Conservation (phyloP, 2,888 invertebrate species). For the Mythimna lalbum region DNA sequence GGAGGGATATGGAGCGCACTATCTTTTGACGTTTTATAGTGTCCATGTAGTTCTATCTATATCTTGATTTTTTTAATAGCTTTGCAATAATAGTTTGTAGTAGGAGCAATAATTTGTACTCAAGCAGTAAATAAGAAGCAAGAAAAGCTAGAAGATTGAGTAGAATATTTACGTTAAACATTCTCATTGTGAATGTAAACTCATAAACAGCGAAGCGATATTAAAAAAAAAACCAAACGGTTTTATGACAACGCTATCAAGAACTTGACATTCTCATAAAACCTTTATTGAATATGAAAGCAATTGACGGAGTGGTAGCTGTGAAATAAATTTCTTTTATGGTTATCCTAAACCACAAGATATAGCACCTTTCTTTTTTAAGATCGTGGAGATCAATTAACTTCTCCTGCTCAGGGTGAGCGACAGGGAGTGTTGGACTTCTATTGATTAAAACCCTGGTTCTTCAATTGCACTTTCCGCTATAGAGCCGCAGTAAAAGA, state of each 20-base stretch:
- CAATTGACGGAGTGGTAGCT: constrained; percentile 55
- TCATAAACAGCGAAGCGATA: not conserved
- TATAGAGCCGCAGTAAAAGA: not conserved
- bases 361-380: constrained; percentile 23
- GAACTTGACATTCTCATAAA: constrained; percentile 47
- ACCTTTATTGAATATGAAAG: constrained; percentile 61
- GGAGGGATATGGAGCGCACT: too few species aligned
- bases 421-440: too few species aligned
- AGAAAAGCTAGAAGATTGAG: not conserved
- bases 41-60: too few species aligned
- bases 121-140: not conserved
- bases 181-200: not conserved
- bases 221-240: not conserved
- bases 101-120: not conserved
- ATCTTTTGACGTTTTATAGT: too few species aligned
- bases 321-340: constrained; percentile 62
- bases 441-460: too few species aligned
- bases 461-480: too few species aligned
- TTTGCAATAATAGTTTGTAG: too few species aligned
- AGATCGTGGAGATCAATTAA: too few species aligned
- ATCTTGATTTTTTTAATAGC: too few species aligned
- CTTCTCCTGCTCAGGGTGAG: too few species aligned
- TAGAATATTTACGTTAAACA: not conserved
- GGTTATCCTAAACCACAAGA: constrained; percentile 51
- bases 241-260: not conserved